phyloP scores from a whole-genome alignment of 2,113 vertebrate genomes.

The Collichthys lucidus region DNA sequence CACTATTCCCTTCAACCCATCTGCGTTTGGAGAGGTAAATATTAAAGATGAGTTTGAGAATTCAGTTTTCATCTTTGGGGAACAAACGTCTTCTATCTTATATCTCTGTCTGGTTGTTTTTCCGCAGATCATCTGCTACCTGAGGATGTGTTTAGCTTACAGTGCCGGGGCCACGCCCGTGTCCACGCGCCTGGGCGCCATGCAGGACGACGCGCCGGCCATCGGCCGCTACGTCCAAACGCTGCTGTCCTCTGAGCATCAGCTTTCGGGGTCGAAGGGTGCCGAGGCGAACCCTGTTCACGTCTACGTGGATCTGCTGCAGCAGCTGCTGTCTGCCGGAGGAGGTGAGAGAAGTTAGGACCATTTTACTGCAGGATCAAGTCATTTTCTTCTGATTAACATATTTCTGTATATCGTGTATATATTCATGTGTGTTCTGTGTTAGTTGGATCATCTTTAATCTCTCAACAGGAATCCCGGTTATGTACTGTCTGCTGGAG shows the following conservation, averaged over 20 bases:
- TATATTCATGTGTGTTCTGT: not conserved
- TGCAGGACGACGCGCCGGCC: slow-evolving; percentile 96
- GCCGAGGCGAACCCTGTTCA: slow-evolving; percentile 90
- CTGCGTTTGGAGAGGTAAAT: slow-evolving; percentile 94
- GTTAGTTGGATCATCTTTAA: not conserved
- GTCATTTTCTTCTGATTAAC: not conserved
- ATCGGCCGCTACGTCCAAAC: slow-evolving; percentile 92
- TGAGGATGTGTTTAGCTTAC: slow-evolving; percentile 96
- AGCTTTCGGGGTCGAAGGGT: slow-evolving; percentile 84
- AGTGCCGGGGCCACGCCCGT: slow-evolving; percentile 91
- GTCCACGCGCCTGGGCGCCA: slow-evolving; percentile 91
- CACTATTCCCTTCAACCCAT: slow-evolving; percentile 94
- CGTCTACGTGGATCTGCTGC: slow-evolving; percentile 93
- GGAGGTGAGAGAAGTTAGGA: slow-evolving; percentile 85
- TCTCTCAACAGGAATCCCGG: slow-evolving; percentile 88
- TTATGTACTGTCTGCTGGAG: slow-evolving; percentile 98
- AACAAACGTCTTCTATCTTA: not conserved
- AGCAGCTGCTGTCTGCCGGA: slow-evolving; percentile 92
- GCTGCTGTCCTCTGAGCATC: slow-evolving; percentile 85
- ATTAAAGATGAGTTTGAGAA: not conserved
- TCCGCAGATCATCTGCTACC: slow-evolving; percentile 92
- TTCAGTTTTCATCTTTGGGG: too few relatives aligned
- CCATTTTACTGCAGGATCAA: not conserved
- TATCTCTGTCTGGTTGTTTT: not conserved
- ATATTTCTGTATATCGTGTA: not conserved